Conservation (phyloP, 1,140 invertebrate species). For the Hypsibius dujardini region DNA sequence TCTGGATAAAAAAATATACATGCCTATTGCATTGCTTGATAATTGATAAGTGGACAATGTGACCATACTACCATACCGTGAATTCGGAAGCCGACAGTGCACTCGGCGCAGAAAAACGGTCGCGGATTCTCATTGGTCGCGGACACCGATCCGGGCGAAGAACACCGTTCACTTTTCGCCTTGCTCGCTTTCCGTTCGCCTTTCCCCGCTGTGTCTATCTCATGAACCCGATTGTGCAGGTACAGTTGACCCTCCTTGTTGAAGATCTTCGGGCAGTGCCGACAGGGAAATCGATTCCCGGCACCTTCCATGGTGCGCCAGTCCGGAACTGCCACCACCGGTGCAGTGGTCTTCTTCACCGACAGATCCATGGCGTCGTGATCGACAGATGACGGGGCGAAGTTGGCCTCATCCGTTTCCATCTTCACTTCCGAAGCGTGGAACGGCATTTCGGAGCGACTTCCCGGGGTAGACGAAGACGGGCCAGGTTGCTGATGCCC, state of each 20-base stretch:
- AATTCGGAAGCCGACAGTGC: constrained; percentile 84
- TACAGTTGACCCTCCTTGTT: constrained; percentile 1
- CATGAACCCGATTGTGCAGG: not conserved
- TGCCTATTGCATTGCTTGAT: too few relatives aligned
- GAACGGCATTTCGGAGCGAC: not conserved
- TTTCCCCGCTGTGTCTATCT: not conserved
- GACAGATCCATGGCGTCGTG: constrained; percentile 13
- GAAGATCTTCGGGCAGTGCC: not conserved
- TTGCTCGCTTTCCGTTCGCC: not conserved
- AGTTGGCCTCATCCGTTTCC: not conserved
- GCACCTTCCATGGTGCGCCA: constrained; percentile 3
- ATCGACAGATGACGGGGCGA: not conserved
- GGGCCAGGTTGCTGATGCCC: not conserved
- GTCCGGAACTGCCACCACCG: not conserved
- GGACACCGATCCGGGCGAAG: not conserved
- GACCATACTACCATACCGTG: constrained; percentile 41
- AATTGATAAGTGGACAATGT: not conserved
- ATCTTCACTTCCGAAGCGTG: not conserved
- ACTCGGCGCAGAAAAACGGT: constrained; percentile 82
- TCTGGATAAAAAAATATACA: too few relatives aligned
- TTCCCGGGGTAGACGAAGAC: not conserved
- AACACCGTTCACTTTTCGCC: not conserved
- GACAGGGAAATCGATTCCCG: not conserved
- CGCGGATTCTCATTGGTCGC: constrained; percentile 67
- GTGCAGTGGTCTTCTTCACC: not conserved